Base-by-base conservation (phyloP, 2,797 vertebrate species). In the Phoebastria nigripes region DNA sequence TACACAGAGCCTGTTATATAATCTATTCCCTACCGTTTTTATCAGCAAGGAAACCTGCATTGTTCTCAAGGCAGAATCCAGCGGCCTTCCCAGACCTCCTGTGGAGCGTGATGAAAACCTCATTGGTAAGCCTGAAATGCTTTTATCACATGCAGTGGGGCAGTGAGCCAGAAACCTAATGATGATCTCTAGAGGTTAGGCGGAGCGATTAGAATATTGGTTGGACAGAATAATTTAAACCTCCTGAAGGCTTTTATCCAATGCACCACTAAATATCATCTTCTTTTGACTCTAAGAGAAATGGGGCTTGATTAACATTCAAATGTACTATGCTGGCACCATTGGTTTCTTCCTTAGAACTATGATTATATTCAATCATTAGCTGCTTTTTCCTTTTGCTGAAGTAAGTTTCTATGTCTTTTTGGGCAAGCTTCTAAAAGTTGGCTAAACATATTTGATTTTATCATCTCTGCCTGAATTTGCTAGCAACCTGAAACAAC, bases 91-190 rank as follows among this genome's bases (percentile, higher is more conserved):
- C 93, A 87, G 82, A 35, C 72, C 82, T 82, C 89, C 77, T 37
- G 0, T 28, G 62, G 84, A n/a, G 86, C 76, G 73, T 0, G 29
- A 65, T 89, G 93, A 65, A 94, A 96, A 90, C 80, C 82, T 71
- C 21, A 1, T 54, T 61, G 94, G 46, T 58, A 21, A 94, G 78
- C 92, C 74, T 61, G 77, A 56, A 52, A 67, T 51, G 78, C 85
- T 94, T 87, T 91, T 73, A 66, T 93, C 82, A 10, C 61, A 39
- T 71, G 74, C 55, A 81, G 46, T 16, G 29, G 69, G 82, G 93
- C 86, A 90, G 79, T 25, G 94, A 96, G 92, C 89, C 90, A 93
- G 86, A 92, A 93, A 90, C 15, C 20, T 88, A 54, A 78, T 11
- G 66, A 28, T 52, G 67, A n/a, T 84, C 92, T 81, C 82, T 26